Evolutionary conservation across 2,888 invertebrate species (phyloP).

Genomic region (Choreutis nemorana): DNA sequence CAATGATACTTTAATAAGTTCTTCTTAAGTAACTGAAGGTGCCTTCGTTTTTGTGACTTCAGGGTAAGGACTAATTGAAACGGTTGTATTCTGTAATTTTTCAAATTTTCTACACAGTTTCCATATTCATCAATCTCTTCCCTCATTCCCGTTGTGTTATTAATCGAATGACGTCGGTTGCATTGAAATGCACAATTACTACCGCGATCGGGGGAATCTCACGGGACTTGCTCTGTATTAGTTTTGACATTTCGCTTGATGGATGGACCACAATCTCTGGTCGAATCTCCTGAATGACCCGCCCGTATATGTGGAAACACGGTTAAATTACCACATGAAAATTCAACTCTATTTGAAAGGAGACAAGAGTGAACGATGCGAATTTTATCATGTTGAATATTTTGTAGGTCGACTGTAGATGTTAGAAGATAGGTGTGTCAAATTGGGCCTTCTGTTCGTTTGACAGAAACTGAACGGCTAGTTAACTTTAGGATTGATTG

Average conservation of each 20-base stretch:
- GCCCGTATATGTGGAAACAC: conserved; percentile 47
- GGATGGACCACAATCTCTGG: conserved; percentile 60
- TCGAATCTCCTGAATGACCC: conserved; percentile 50
- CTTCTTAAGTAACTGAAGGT: too few species aligned
- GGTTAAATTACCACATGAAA: conserved; percentile 1
- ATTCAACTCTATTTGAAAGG: conserved; percentile 2
- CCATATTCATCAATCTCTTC: too few species aligned
- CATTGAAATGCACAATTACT: conserved; percentile 58
- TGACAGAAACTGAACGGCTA: conserved; percentile 42
- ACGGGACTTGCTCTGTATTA: conserved; percentile 59
- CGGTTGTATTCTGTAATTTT: too few species aligned
- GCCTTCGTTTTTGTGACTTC: too few species aligned
- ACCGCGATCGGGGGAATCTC: conserved; percentile 45
- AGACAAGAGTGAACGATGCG: background rate
- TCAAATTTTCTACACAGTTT: too few species aligned
- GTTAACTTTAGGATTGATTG: conserved; percentile 40
- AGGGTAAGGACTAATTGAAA: too few species aligned
- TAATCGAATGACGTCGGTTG: conserved; percentile 56
- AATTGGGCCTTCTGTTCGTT: conserved; percentile 39
- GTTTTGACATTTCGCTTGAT: conserved; percentile 65
- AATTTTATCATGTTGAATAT: conserved; percentile 8
- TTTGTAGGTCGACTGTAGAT: conserved; percentile 21
- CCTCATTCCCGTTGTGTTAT: conserved; percentile 31
- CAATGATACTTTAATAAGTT: too few species aligned
- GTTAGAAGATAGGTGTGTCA: conserved; percentile 44